Base-by-base conservation (phyloP, 2,113 vertebrate species). In the Corythornis vintsioides region DNA sequence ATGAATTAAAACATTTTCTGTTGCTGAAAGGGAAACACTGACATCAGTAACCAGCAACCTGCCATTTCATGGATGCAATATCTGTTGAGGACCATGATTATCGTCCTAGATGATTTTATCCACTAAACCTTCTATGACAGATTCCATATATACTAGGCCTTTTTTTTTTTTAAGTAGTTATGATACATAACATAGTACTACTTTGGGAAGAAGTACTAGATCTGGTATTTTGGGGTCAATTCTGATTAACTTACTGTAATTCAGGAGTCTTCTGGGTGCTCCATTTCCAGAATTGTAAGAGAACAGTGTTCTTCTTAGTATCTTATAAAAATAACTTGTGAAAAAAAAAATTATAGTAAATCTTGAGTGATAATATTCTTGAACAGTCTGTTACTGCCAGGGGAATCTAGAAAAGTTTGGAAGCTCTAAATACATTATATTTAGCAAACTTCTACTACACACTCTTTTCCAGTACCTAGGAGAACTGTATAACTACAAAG, bases 401-500 rank as follows among this genome's bases (percentile, higher is more conserved):
- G 78, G 75, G 35, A 87, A 88, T 33, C 47, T 67, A 64, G 67
- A 93, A 87, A 89, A 74, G 29, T 76, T 94, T 89, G 69, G 43
- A 17, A 66, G 13, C 10, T 87, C 19, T 85, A 89, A 87, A 89
- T 78, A 72, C 14, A 16, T 67, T 86, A 72, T 89, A 89, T 94
- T 92, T 89, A 92, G 47, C 11, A 66, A 77, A 64, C 4, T 82
- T 82, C 45, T 71, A 71, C 56, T 80, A 25, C 43, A 71, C 9
- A 56, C 9, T 64, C 12, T 76, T 40, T 76, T 85, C 35, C 53
- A 91, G 60, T 85, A 77, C 48, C 60, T 86, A 57, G 21, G 52
- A 89, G 79, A 93, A 80, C 13, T 71, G 33, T 55, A 29, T 70
- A 88, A 92, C 94, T 94, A 83, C 64, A 83, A 8, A 77, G 35